phyloP scores from a whole-genome alignment of 2,888 invertebrate genomes.

The Antheraea yamamai region DNA sequence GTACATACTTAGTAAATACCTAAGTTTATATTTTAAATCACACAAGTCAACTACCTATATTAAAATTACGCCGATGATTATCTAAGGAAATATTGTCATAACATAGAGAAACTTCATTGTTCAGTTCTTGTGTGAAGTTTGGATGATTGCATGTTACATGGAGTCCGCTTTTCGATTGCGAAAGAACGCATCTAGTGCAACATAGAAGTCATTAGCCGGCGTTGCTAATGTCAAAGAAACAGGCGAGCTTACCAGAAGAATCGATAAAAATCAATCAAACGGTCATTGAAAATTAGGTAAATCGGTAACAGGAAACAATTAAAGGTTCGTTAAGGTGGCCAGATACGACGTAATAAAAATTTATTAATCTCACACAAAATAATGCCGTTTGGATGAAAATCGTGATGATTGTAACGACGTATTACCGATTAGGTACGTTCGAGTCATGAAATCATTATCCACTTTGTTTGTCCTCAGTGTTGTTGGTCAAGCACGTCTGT shows the following conservation, averaged over 20 bases:
- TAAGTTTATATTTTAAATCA: no score
- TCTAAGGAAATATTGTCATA: no score
- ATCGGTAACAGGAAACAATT: constrained; percentile 41
- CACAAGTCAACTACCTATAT: no score
- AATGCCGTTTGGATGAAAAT: constrained; percentile 24
- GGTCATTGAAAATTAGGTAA: constrained; percentile 31
- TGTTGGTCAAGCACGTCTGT: constrained; percentile 7
- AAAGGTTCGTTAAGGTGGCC: constrained; percentile 23
- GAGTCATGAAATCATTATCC: constrained; percentile 18
- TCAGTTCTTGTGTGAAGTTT: no score
- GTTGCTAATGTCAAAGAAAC: constrained; percentile 2
- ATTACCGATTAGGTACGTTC: constrained; percentile 26
- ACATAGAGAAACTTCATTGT: no score
- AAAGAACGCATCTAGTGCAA: not conserved
- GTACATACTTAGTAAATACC: no score
- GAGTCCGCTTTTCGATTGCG: not conserved
- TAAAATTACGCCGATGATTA: not conserved
- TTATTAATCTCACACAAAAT: constrained; percentile 18
- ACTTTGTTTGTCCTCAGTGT: constrained; percentile 5
- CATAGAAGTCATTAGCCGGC: not conserved
- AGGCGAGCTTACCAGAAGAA: constrained; percentile 5
- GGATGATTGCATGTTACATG: no score
- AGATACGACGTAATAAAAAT: constrained; percentile 31
- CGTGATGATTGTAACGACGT: constrained; percentile 31
- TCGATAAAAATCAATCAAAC: constrained; percentile 9